Evolutionary conservation across 2,797 vertebrate species (phyloP), one percentile per base, ranked within the genome.

Genomic region (Chelmon rostratus): DNA sequence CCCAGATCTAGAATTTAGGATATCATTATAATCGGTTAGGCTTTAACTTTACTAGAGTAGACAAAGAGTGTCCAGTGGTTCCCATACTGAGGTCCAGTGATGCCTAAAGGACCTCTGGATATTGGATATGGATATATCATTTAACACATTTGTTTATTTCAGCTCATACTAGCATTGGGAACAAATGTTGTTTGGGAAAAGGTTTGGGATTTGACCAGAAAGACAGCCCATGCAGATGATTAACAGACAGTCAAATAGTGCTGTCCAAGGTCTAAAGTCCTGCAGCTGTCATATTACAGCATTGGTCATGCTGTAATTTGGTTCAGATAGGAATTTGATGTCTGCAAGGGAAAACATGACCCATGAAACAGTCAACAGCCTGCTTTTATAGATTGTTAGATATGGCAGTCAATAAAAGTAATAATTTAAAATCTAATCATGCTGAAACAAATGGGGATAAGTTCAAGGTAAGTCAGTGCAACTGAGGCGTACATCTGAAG

Each of bases 251-350:
- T 79, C 76, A 88, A 68, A 88, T 58, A 81, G 46, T 76, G 47
- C 69, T 7, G 79, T 90, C 88, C 90, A 91, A 90, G 56, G 89
- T 93, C 89, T 68, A 84, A 92, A 93, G 90, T 92, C 78, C 83
- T 90, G 88, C 88, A 89, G 92, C 90, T 92, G 89, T 89, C 81
- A 80, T 78, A 78, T 76, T 47, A 68, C 8, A 67, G 44, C 69
- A 76, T 77, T 81, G 81, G 86, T 78, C 81, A 88, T 81, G 84
- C 81, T 85, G 58, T 6, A 64, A 76, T 81, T 79, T 81, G 70
- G 61, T 81, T 84, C 50, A 40, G 58, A 79, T 40, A 67, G 73
- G 84, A 85, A 84, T 87, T 63, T 77, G 40, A 74, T 79, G n/a
- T 52, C 44, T 69, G 75, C 19, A n/a, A 66, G 40, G 40, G 44